phyloP scores from a whole-genome alignment of 2,113 vertebrate species.

The Strix uralensis region DNA sequence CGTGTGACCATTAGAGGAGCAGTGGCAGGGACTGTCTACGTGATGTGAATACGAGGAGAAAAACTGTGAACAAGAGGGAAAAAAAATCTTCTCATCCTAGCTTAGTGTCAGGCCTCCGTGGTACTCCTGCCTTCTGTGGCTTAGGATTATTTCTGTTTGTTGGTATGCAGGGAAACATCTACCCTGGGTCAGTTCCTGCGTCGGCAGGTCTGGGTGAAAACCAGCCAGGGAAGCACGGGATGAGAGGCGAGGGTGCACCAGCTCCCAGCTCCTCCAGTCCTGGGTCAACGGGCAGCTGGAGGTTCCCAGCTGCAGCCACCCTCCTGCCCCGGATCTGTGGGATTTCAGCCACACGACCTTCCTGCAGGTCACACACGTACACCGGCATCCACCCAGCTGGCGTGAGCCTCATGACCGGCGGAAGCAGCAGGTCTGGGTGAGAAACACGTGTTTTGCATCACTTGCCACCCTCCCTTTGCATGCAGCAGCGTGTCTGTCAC shows the following conservation, averaged over 20 bases:
- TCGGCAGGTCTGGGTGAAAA: background rate
- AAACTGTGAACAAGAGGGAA: background rate
- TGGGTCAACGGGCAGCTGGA: accelerated
- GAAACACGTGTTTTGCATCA: accelerated
- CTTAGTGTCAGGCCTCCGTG: background rate
- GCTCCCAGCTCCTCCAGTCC: background rate
- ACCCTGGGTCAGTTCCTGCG: background rate
- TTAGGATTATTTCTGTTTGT: background rate
- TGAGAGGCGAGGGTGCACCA: background rate
- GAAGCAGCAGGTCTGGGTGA: background rate
- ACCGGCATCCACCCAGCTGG: accelerated
- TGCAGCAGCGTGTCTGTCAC: background rate
- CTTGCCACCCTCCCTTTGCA: background rate
- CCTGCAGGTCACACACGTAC: accelerated
- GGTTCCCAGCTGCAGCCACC: too few species aligned
- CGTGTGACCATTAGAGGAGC: background rate
- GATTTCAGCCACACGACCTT: too few species aligned
- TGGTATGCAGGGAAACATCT: background rate
- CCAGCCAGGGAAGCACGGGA: background rate
- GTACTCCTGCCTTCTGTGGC: background rate
- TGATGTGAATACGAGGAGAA: background rate
- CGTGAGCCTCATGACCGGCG: too few species aligned
- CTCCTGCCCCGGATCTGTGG: background rate
- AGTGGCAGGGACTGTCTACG: background rate
- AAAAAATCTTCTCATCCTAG: background rate